These are phyloP conservation scores for Microctenopoma steveboyesi DNA, from an alignment of 2,797 vertebrate species.

Conservation along the genomic window DNA sequence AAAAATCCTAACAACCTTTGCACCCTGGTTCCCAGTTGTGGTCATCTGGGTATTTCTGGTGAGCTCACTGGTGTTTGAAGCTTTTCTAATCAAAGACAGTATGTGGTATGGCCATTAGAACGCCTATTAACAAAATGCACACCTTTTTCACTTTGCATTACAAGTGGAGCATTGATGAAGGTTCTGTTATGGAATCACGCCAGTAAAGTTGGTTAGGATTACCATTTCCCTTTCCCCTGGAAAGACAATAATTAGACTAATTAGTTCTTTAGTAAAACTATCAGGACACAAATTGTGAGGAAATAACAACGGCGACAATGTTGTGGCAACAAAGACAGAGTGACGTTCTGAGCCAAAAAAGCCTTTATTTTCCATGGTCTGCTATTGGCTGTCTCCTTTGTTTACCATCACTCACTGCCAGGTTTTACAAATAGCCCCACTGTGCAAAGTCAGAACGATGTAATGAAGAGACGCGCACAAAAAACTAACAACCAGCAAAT, in stretches of 20 bases:
- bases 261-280: slow-evolving; percentile 35
- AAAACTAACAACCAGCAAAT: slow-evolving; percentile 31
- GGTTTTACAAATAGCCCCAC: slow-evolving; percentile 29
- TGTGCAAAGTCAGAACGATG: slow-evolving; percentile 21
- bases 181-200: slow-evolving; percentile 12
- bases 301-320: slow-evolving; percentile 42
- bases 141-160: slow-evolving; percentile 43
- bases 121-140: slow-evolving; percentile 46
- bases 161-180: slow-evolving; percentile 15
- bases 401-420: slow-evolving; percentile 26
- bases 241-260: slow-evolving; percentile 42
- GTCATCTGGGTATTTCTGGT: slow-evolving; percentile 37
- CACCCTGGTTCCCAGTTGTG: slow-evolving; percentile 42
- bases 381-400: slow-evolving; percentile 31
- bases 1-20: slow-evolving; percentile 45
- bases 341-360: slow-evolving; percentile 29
- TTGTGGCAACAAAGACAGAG: slow-evolving; percentile 40
- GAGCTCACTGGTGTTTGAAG: slow-evolving; percentile 52
- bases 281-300: slow-evolving; percentile 15
- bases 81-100: slow-evolving; percentile 47
- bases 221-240: slow-evolving; percentile 42
- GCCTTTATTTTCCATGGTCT: slow-evolving; percentile 12
- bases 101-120: slow-evolving; percentile 40
- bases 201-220: slow-evolving; percentile 13
- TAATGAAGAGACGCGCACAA: slow-evolving; percentile 31